phyloP scores from a whole-genome alignment of 2,113 vertebrate genomes.

The Parus major region DNA sequence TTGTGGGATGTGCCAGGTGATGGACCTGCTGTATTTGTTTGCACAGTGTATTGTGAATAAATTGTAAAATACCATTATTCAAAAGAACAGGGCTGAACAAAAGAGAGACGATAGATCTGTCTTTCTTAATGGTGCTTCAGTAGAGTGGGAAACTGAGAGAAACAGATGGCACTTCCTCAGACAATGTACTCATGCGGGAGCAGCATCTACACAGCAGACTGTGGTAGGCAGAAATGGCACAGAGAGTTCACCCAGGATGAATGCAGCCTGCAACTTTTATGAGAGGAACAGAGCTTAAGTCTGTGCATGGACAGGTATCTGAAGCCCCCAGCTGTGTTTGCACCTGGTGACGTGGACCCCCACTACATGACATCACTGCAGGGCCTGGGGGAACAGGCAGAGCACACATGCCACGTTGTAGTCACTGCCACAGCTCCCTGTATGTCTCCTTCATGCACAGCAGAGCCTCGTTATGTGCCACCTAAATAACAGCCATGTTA shows the following conservation, averaged over 20 bases:
- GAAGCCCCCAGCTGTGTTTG: background rate
- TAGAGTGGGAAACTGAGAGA: background rate
- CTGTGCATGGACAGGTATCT: background rate
- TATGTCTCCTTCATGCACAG: background rate
- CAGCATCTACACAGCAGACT: background rate
- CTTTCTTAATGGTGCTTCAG: background rate
- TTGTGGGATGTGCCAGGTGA: background rate
- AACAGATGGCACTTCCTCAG: background rate
- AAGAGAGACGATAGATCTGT: background rate
- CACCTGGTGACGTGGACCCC: background rate
- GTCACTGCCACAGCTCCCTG: background rate
- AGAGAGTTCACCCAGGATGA: background rate
- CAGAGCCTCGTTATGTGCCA: accelerated
- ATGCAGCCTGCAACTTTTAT: background rate
- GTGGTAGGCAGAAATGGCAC: background rate
- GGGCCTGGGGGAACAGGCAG: background rate
- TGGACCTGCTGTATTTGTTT: background rate
- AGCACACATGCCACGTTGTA: background rate
- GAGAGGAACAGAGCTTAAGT: background rate
- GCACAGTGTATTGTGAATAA: background rate
- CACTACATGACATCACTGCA: background rate
- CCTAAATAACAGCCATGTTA: background rate
- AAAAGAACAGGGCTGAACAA: background rate
- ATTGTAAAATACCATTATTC: background rate
- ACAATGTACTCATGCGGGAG: background rate